Evolutionary conservation across 2,888 invertebrate species (phyloP), one percentile per base, ranked within the genome.

Genomic region (Ecdyonurus torrentis): DNA sequence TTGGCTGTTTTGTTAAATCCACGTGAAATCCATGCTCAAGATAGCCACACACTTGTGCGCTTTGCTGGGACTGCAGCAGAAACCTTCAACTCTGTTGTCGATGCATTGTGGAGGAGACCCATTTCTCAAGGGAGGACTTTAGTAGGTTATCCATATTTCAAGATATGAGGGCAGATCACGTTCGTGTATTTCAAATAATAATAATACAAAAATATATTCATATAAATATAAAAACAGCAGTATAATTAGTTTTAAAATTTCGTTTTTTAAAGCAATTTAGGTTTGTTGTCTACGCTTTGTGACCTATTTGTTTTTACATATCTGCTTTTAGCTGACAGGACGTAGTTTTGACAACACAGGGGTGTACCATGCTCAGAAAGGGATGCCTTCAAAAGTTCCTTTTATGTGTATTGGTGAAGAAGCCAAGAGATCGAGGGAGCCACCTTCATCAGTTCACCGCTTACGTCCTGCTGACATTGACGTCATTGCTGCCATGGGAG

Each of bases 391-490:
- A 2, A 62, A 67, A 5, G 63, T 70, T 22, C 69, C 70, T 10
- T 77, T 77, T 68, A 75, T 75, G 19, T 77, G 77, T 65, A 69
- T 73, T 63, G 69, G 69, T 50, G 70, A 66, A 62, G 68, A 66
- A 58, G 71, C 69, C 64, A 25, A 37, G 1, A 72, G 81, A 52
- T 68, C 68, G 2, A 2, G 64, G 3, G 65, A 64, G 19, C 70
- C 75, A 2, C 83, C 84, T 0, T 73, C 67, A 10, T 58, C 58
- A n/a, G 62, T 62, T 2, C 62, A 62, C 23, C 62, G 58, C 1
- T 25, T 62, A 15, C 55, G 55, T 50, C 62, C 62, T 0, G 62
- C 55, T 5, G 62, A 62, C 58, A 58, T 62, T 7, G 62, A 62
- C 62, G 37, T 62, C 2, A 37, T 62, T 25, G 62, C 62, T 7